Evolutionary conservation across 2,113 vertebrate genomes (phyloP).

Genomic region (Nicator chloris): DNA sequence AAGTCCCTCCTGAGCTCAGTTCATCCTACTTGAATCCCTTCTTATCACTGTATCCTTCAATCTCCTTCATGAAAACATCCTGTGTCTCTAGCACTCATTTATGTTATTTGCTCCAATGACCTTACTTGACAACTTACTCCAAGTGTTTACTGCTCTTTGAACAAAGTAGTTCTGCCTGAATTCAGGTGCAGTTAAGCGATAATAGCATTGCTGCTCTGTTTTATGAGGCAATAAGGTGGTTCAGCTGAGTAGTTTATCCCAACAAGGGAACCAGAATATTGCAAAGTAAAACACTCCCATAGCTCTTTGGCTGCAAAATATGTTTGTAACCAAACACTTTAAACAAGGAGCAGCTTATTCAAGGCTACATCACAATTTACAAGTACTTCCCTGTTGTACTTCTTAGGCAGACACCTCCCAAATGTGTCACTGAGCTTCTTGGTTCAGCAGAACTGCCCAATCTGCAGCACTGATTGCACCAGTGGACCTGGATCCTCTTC

Average conservation of each 20-base stretch:
- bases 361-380: conserved; percentile 12
- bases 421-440: not conserved
- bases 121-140: conserved; percentile 59
- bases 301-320: conserved; percentile 53
- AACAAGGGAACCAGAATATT: conserved; percentile 49
- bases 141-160: conserved; percentile 66
- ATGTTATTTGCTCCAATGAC: conserved; percentile 56
- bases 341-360: conserved; percentile 52
- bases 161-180: conserved; percentile 63
- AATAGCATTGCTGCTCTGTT: conserved; percentile 61
- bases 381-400: not conserved
- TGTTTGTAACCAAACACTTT: conserved; percentile 44
- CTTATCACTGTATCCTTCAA: conserved; percentile 40
- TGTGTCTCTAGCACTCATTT: not conserved
- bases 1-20: not conserved
- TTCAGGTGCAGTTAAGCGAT: conserved; percentile 67
- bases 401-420: not conserved
- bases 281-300: conserved; percentile 41
- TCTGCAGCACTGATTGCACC: not conserved
- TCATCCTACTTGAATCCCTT: not conserved
- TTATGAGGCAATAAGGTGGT: conserved; percentile 66
- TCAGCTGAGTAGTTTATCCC: conserved; percentile 58
- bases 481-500: not conserved
- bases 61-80: conserved; percentile 23
- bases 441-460: not conserved